phyloP scores from a whole-genome alignment of 2,113 vertebrate species.

The Pteronura brasiliensis region DNA sequence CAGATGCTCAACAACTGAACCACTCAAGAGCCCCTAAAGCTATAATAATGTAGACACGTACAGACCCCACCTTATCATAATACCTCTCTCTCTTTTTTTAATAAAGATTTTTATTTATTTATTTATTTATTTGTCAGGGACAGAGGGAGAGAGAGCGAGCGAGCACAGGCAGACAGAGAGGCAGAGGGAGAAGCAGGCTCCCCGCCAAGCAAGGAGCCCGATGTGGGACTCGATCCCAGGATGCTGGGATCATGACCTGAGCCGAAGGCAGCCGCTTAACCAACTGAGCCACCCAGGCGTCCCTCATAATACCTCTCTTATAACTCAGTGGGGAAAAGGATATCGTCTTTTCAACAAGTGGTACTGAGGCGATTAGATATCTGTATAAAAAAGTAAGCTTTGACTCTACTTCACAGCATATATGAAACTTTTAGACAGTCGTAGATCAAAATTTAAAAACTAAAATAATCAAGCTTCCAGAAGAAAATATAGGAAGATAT shows the following conservation, averaged over 20 bases:
- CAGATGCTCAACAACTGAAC: neutral
- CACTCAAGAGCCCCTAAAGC: neutral
- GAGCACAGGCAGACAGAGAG: too few species aligned
- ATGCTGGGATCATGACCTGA: too few species aligned
- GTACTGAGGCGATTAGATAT: neutral
- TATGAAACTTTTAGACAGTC: neutral
- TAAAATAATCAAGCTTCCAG: neutral
- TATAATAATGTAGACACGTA: neutral
- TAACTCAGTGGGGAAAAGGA: neutral
- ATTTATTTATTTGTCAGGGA: too few species aligned
- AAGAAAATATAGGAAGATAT: neutral
- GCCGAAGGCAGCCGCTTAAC: too few species aligned
- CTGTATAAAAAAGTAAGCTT: neutral
- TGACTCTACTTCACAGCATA: neutral
- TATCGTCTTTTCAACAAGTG: neutral
- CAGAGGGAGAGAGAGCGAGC: too few species aligned
- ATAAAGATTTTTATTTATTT: too few species aligned
- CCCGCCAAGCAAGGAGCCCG: too few species aligned
- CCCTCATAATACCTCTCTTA: neutral
- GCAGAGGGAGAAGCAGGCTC: too few species aligned
- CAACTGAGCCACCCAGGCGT: too few species aligned
- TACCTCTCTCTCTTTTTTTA: too few species aligned
- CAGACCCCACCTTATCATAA: neutral
- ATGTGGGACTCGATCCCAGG: too few species aligned
- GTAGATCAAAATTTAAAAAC: neutral